phyloP scores from a whole-genome alignment of 1,140 invertebrate species.

The Elysia chlorotica region DNA sequence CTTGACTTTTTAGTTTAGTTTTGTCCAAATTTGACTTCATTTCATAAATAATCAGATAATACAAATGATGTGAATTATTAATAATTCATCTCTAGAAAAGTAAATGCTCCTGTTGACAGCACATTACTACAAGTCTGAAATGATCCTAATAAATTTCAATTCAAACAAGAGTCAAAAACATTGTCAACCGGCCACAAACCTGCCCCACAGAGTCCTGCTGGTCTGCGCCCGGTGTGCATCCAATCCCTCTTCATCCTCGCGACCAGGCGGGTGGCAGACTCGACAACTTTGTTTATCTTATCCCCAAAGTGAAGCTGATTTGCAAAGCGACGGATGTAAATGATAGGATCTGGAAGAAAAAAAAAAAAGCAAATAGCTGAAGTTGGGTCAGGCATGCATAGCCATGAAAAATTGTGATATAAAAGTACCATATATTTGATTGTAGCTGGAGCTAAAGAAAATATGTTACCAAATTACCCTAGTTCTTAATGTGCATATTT shows the following conservation, averaged over 20 bases:
- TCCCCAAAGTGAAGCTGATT: constrained; percentile 89
- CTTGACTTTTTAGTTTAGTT: too few species aligned
- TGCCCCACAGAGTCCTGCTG: constrained; percentile 95
- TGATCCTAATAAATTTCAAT: too few species aligned
- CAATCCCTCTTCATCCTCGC: constrained; percentile 98
- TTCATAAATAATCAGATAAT: too few species aligned
- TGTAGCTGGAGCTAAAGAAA: too few species aligned
- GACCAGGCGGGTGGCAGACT: constrained; percentile 90
- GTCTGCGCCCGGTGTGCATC: constrained; percentile 92
- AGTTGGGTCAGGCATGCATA: too few species aligned
- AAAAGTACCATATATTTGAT: too few species aligned
- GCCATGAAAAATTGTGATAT: too few species aligned
- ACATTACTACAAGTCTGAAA: background rate
- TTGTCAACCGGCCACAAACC: constrained; percentile 67
- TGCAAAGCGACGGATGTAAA: constrained; percentile 95
- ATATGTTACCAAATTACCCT: too few species aligned
- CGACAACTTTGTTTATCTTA: constrained; percentile 92
- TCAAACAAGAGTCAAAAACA: background rate
- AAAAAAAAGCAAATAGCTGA: too few species aligned
- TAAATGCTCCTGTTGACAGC: background rate
- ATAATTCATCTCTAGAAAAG: background rate
- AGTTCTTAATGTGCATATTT: too few species aligned
- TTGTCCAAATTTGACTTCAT: too few species aligned
- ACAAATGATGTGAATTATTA: too few species aligned
- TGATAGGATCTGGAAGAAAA: constrained; percentile 86